Conservation (phyloP, 2,797 vertebrate species). For the Huso huso region DNA sequence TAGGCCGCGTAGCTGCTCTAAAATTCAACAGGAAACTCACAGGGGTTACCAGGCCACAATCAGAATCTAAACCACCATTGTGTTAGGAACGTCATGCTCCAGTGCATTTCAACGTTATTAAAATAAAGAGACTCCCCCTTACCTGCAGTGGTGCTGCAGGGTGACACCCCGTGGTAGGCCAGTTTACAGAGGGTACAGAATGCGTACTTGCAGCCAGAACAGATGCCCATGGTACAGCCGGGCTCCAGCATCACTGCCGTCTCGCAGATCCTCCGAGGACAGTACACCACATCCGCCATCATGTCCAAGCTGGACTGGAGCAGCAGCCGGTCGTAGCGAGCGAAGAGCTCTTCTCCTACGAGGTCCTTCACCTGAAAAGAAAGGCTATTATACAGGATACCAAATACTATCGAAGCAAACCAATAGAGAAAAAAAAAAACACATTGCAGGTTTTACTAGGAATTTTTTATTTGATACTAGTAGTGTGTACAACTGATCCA, state of each 20-base stretch:
- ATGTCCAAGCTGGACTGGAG: slow-evolving; percentile 88
- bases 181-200: slow-evolving; percentile 87
- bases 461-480: too few relatives aligned
- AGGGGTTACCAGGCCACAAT: not conserved
- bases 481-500: not conserved
- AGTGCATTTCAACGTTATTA: too few relatives aligned
- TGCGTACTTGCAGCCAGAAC: slow-evolving; percentile 82
- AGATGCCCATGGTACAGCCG: slow-evolving; percentile 84
- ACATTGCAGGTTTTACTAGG: too few relatives aligned
- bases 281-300: slow-evolving; percentile 93
- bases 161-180: slow-evolving; percentile 84
- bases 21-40: not conserved
- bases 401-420: not conserved
- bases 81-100: too few relatives aligned
- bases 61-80: not conserved
- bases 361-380: slow-evolving; percentile 78
- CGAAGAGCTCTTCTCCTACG: slow-evolving; percentile 83
- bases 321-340: slow-evolving; percentile 87
- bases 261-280: slow-evolving; percentile 78
- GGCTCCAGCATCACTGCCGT: slow-evolving; percentile 90
- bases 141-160: slow-evolving; percentile 79
- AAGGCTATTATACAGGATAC: not conserved
- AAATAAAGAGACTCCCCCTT: slow-evolving; percentile 19
- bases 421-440: not conserved
- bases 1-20: slow-evolving; percentile 77